These are phyloP conservation scores for Caenorhabditis panamensis DNA, from an alignment of 2,888 invertebrate species.

Conservation along the genomic window DNA sequence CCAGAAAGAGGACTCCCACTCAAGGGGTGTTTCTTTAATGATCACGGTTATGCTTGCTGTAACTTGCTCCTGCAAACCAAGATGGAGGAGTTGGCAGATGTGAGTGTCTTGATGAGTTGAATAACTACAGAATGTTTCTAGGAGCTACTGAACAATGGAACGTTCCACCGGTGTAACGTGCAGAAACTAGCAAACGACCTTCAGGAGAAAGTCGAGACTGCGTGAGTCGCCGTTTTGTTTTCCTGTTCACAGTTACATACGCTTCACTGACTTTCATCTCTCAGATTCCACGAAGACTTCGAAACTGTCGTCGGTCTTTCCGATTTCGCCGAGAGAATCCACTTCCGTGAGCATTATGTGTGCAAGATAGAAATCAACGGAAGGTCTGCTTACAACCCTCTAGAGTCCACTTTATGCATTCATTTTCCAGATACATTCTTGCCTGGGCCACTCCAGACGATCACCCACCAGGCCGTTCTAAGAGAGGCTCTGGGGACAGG, in stretches of 20 bases:
- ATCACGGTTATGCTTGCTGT: constrained; percentile 60
- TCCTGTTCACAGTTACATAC: neutral
- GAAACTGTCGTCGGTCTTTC: constrained; percentile 58
- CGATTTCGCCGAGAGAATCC: constrained; percentile 60
- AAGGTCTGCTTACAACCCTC: constrained; percentile 32
- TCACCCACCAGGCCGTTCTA: constrained; percentile 11
- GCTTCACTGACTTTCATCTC: neutral
- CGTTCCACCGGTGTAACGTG: constrained; percentile 60
- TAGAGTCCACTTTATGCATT: neutral
- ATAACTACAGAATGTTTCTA: no score
- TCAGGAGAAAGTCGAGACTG: constrained; percentile 36
- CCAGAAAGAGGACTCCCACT: constrained; percentile 51
- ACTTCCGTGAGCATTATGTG: constrained; percentile 58
- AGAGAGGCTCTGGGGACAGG: constrained; percentile 30
- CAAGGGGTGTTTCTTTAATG: constrained; percentile 62
- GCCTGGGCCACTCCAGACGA: constrained; percentile 56
- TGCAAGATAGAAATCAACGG: constrained; percentile 64
- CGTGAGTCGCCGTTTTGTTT: constrained; percentile 23
- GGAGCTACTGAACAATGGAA: constrained; percentile 51
- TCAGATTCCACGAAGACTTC: constrained; percentile 56
- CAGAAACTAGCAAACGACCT: constrained; percentile 60
- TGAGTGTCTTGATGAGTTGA: no score
- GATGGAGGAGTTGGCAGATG: constrained; percentile 59
- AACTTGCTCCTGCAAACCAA: constrained; percentile 31
- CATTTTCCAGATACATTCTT: constrained; percentile 46